A percentile compares a stretch with the other conserved stretches of the same genome.
phyloP scores from a whole-genome alignment of 2,113 vertebrate species.

The Zosterops pallidus region DNA sequence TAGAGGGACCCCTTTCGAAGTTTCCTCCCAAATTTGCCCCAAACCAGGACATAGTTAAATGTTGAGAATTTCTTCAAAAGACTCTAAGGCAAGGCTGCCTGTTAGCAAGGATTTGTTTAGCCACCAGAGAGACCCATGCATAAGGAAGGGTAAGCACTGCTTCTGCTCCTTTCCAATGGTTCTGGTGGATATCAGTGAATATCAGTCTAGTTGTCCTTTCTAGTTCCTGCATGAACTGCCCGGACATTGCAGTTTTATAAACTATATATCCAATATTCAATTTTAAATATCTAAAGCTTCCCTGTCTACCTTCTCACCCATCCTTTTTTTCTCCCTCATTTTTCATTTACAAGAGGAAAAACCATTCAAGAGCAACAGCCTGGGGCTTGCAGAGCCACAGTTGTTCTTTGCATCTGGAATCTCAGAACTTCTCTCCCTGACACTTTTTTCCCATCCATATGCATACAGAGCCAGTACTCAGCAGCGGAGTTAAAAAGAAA shows the following conservation, averaged over 20 bases:
- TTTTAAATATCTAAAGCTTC: conserved; percentile 20
- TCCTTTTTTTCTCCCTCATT: neutral
- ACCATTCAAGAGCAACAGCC: conserved; percentile 15
- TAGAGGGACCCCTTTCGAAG: neutral
- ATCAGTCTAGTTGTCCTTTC: neutral
- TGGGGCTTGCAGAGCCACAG: neutral
- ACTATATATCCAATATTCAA: neutral
- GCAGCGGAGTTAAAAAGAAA: conserved; percentile 38
- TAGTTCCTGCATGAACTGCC: neutral
- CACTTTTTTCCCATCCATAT: neutral
- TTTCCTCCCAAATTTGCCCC: neutral
- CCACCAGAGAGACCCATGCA: neutral
- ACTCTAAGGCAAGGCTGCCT: neutral
- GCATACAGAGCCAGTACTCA: conserved; percentile 1
- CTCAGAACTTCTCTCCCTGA: neutral
- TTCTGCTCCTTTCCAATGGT: neutral
- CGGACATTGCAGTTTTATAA: neutral
- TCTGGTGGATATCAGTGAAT: neutral
- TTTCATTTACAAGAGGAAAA: conserved; percentile 52
- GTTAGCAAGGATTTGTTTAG: neutral
- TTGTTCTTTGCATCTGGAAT: neutral
- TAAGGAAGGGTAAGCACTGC: neutral
- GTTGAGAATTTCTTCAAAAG: neutral
- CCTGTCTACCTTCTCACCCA: neutral
- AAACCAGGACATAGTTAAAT: neutral